Base-by-base conservation (phyloP, 2,113 vertebrate genomes). In the Macquaria australasica region DNA sequence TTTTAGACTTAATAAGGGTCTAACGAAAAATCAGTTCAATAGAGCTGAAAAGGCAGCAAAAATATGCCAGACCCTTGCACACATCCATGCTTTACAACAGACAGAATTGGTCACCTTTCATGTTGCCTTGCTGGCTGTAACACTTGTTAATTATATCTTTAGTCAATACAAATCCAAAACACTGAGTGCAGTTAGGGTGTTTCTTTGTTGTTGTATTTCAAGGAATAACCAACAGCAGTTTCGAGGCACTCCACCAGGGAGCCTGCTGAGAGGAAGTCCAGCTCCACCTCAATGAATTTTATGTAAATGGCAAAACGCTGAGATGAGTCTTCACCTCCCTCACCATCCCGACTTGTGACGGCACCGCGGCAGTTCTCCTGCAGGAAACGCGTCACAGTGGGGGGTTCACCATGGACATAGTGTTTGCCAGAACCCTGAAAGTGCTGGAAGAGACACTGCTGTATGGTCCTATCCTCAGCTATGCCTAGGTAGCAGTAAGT, bases 231-330 rank as follows among this genome's bases (percentile, higher is more conserved):
- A 1, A 99, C 95, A 88, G 98, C 98, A 85, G 97, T 99, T 96
- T 99, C 98, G 93, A 99, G 96, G 95, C 98, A 99, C 96, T 99
- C 98, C 88, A 98, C 96, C 96, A 99, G 95, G 77, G 98, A 99
- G 93, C 98, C 98, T 0, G 98, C 98, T 0, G 98, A 99, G 80
- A 99, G 97, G 95, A 98, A 99, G 97, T 99, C 98, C 96, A 98
- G 96, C 95, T 99, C 98, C 88, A 99, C 98, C 94, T 99, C 98
- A 45, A 99, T 98, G 92, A 98, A 99, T 93, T 99, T 99, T 53
- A 99, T 97, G 91, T 98, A 98, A 93, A 99, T 97, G 76, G 96
- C 95, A 8, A 83, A 81, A 68, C 92, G 77, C 0, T 82, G 97
- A 5, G 96, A 90, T 0, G 94, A 94, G 25, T 96, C 93, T 0